Evolutionary conservation across 2,888 invertebrate species (phyloP).

Genomic region (Polymixis flavicincta): DNA sequence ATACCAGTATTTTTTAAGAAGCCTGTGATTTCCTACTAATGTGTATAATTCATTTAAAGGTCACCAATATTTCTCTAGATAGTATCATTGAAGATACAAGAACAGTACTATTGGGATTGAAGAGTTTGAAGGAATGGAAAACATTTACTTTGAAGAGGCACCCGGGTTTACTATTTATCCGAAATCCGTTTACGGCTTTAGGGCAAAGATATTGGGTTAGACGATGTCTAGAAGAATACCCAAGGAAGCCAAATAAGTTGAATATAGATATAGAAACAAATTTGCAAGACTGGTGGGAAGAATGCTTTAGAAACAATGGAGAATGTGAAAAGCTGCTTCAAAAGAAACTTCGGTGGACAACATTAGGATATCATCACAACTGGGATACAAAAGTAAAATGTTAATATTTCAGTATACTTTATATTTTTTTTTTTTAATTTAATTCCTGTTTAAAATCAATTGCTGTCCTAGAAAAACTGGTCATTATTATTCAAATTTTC

Average conservation of each 20-base stretch:
- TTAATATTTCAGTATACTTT: conserved; percentile 57
- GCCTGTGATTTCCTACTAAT: neutral
- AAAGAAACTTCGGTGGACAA: conserved; percentile 96
- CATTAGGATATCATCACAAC: conserved; percentile 99
- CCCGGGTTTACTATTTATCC: conserved; percentile 95
- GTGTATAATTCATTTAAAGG: conserved; percentile 43
- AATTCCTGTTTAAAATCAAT: neutral
- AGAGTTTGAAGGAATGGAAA: conserved; percentile 89
- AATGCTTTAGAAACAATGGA: conserved; percentile 84
- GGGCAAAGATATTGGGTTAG: conserved; percentile 96
- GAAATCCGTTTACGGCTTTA: conserved; percentile 94
- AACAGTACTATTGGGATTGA: conserved; percentile 76
- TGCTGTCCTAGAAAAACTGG: neutral
- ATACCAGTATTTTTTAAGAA: no score
- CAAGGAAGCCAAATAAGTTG: conserved; percentile 93
- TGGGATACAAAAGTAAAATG: conserved; percentile 97
- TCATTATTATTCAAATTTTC: neutral
- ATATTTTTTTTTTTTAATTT: neutral
- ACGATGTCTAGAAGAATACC: conserved; percentile 94
- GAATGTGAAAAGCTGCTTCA: conserved; percentile 79
- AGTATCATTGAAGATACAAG: conserved; percentile 69
- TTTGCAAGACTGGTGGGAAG: conserved; percentile 92
- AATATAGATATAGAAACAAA: conserved; percentile 91
- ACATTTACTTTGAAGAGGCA: conserved; percentile 91
- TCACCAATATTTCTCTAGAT: conserved; percentile 33